These are phyloP conservation scores for Choristoneura fumiferana DNA, from an alignment of 1,140 invertebrate species.

Conservation along the genomic window DNA sequence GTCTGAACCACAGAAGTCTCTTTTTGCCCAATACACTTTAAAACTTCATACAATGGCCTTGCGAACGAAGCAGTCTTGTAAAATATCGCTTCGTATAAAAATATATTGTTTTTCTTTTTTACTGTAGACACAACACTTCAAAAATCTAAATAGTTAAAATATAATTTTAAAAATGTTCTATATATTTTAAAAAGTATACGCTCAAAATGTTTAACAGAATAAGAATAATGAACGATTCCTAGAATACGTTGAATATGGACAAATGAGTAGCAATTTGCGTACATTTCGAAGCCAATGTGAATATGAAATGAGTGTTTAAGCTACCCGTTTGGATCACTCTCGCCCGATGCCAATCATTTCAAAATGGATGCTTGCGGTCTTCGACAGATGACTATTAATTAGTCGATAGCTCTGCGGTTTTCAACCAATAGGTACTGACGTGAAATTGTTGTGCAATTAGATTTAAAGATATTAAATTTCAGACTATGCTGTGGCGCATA, in stretches of 20 bases:
- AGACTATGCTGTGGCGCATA: too few species aligned
- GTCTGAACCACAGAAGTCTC: not conserved
- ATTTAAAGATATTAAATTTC: too few species aligned
- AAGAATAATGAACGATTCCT: slow-evolving; percentile 27
- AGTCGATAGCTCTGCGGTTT: slow-evolving; percentile 23
- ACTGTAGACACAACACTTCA: too few species aligned
- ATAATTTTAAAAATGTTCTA: not conserved
- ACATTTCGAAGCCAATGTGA: slow-evolving; percentile 58
- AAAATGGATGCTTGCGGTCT: slow-evolving; percentile 62
- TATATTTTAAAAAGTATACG: not conserved
- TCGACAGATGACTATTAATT: slow-evolving; percentile 58
- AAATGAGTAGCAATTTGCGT: slow-evolving; percentile 66
- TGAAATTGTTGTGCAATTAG: not conserved
- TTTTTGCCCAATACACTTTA: not conserved
- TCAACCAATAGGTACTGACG: not conserved
- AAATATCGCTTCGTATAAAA: not conserved
- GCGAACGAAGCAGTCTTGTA: not conserved
- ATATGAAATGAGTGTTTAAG: slow-evolving; percentile 73
- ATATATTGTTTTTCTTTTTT: too few species aligned
- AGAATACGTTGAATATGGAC: slow-evolving; percentile 51
- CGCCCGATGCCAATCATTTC: slow-evolving; percentile 62
- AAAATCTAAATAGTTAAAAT: too few species aligned
- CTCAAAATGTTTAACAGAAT: not conserved
- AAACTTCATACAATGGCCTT: not conserved
- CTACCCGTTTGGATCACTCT: slow-evolving; percentile 68